Percentiles rank a stretch among this genome's conserved stretches.
These are phyloP conservation scores for Heterodera schachtii DNA, from an alignment of 1,140 invertebrate species.

Conservation along the genomic window DNA sequence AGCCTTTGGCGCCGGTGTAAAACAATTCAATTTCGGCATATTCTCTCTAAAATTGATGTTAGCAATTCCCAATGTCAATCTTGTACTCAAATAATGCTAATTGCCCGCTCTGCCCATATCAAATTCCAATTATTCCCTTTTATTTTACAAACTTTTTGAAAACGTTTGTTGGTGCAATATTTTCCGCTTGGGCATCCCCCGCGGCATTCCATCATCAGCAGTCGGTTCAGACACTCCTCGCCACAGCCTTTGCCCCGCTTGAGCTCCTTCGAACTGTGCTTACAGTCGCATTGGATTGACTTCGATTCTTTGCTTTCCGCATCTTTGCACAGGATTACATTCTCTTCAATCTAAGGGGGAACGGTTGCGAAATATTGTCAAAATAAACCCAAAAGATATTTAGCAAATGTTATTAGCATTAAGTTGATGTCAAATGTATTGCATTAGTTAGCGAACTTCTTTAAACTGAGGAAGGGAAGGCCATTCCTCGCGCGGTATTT, in stretches of 20 bases:
- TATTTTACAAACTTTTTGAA: conserved; percentile 44
- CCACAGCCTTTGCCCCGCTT: conserved; percentile 35
- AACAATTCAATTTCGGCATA: conserved; percentile 50
- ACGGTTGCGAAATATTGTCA: too few species aligned
- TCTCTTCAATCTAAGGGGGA: conserved; percentile 13
- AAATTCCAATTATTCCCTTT: too few species aligned
- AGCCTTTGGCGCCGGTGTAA: conserved; percentile 46
- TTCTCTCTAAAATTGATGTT: conserved; percentile 44
- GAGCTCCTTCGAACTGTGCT: conserved; percentile 32
- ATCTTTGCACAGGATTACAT: conserved; percentile 14
- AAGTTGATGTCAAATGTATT: not conserved
- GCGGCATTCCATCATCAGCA: conserved; percentile 48
- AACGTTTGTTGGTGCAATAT: conserved; percentile 49
- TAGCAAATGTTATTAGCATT: too few species aligned
- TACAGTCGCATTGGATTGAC: conserved; percentile 33
- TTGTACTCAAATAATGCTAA: too few species aligned
- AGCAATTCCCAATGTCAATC: too few species aligned
- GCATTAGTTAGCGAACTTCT: conserved; percentile 3
- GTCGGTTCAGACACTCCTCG: conserved; percentile 45
- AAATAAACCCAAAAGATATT: too few species aligned
- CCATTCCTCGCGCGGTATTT: conserved; percentile 19
- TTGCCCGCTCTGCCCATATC: too few species aligned
- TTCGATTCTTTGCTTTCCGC: conserved; percentile 27
- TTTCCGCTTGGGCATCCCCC: conserved; percentile 41
- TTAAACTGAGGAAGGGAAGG: conserved; percentile 25